phyloP scores from a whole-genome alignment of 2,797 vertebrate genomes.

The Macropodus opercularis region DNA sequence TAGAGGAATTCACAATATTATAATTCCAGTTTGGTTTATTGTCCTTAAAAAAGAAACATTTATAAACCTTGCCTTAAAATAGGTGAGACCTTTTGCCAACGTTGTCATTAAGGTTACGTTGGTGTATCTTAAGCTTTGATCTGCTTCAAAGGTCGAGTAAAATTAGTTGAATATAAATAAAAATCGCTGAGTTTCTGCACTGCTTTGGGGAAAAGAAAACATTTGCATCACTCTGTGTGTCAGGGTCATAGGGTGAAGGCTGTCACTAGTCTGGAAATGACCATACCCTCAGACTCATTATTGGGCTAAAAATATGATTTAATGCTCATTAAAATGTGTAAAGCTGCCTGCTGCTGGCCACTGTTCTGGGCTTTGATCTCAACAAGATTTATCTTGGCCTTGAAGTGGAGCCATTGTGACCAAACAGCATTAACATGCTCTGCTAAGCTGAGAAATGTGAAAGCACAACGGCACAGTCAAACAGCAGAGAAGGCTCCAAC shows the following conservation, averaged over 20 bases:
- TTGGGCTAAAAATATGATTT: slow-evolving; percentile 66
- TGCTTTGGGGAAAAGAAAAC: slow-evolving; percentile 35
- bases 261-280: slow-evolving; percentile 59
- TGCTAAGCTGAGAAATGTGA: slow-evolving; percentile 39
- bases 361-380: slow-evolving; percentile 69
- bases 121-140: slow-evolving; percentile 43
- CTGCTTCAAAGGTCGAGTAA: slow-evolving; percentile 21
- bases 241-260: slow-evolving; percentile 59
- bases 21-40: slow-evolving; percentile 21
- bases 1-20: slow-evolving; percentile 4
- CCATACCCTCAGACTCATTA: slow-evolving; percentile 57
- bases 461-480: slow-evolving; percentile 5
- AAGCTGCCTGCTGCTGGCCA: slow-evolving; percentile 52
- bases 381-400: slow-evolving; percentile 62
- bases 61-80: slow-evolving; percentile 7
- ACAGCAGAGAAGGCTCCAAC: slow-evolving; percentile 1
- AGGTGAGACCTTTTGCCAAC: slow-evolving; percentile 21
- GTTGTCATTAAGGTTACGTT: slow-evolving; percentile 25
- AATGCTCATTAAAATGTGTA: slow-evolving; percentile 68
- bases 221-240: slow-evolving; percentile 44
- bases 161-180: slow-evolving; percentile 46
- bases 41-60: slow-evolving; percentile 2
- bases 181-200: slow-evolving; percentile 26
- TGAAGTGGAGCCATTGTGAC: slow-evolving; percentile 55
- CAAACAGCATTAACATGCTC: slow-evolving; percentile 26